phyloP scores from a whole-genome alignment of 2,888 invertebrate species.

The Tetropium fuscum region DNA sequence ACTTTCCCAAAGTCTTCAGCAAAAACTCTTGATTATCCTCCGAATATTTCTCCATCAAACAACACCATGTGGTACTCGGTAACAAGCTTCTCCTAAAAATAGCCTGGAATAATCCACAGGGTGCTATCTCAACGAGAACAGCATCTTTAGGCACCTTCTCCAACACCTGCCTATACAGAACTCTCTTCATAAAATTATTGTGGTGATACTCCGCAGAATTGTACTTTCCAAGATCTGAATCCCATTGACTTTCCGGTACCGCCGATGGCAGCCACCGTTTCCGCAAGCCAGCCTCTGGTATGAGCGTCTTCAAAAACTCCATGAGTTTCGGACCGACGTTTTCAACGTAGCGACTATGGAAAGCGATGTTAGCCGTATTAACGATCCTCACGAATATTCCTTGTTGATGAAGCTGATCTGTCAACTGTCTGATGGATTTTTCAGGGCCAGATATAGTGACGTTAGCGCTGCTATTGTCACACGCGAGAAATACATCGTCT shows the following conservation, averaged over 20 bases:
- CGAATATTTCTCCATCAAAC: conserved; percentile 76
- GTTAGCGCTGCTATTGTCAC: conserved; percentile 88
- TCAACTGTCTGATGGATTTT: conserved; percentile 75
- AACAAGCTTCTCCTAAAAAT: conserved; percentile 79
- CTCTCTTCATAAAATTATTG: conserved; percentile 79
- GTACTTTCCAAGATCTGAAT: conserved; percentile 70
- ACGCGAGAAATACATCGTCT: conserved; percentile 84
- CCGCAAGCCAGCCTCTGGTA: conserved; percentile 74
- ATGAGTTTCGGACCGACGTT: conserved; percentile 72
- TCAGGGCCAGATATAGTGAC: conserved; percentile 91
- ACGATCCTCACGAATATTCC: conserved; percentile 83
- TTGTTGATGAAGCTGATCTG: conserved; percentile 73
- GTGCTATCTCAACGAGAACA: conserved; percentile 85
- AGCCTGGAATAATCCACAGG: conserved; percentile 85
- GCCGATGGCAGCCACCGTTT: conserved; percentile 89
- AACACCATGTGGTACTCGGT: conserved; percentile 74
- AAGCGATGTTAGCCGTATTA: conserved; percentile 84
- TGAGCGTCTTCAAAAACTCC: conserved; percentile 73
- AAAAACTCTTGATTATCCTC: conserved; percentile 70
- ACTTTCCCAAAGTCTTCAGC: conserved; percentile 54
- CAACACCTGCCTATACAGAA: conserved; percentile 80
- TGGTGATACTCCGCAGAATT: conserved; percentile 90
- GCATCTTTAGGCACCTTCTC: conserved; percentile 82
- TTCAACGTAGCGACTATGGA: conserved; percentile 83
- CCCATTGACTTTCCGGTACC: conserved; percentile 71